phyloP scores from a whole-genome alignment of 2,888 invertebrate genomes.

The Panopea generosa region DNA sequence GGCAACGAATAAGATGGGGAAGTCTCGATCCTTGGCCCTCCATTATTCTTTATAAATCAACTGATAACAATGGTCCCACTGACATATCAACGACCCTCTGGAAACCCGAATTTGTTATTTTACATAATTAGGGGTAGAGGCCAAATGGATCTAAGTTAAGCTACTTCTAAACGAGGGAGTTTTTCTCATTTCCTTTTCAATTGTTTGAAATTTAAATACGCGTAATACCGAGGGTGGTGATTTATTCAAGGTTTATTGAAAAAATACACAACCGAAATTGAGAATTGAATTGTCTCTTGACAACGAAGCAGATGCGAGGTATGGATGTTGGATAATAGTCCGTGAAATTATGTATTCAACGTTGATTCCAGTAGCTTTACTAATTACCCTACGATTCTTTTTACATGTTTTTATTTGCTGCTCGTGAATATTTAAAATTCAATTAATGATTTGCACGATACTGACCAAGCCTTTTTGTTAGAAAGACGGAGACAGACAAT shows the following conservation, averaged over 20 bases:
- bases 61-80: slow-evolving; percentile 47
- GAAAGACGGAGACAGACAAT: slow-evolving; percentile 4
- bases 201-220: slow-evolving; percentile 55
- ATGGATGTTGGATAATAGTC: slow-evolving; percentile 38
- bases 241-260: slow-evolving; percentile 60
- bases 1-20: slow-evolving; percentile 57
- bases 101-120: slow-evolving; percentile 66
- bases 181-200: slow-evolving; percentile 40
- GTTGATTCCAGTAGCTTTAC: slow-evolving; percentile 15
- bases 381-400: slow-evolving; percentile 42
- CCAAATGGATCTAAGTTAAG: slow-evolving; percentile 36
- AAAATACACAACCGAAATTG: slow-evolving; percentile 48
- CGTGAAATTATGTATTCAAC: slow-evolving; percentile 36
- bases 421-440: slow-evolving; percentile 22
- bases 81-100: slow-evolving; percentile 56
- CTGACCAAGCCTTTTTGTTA: neutral
- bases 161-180: slow-evolving; percentile 25
- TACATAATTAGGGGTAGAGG: slow-evolving; percentile 64
- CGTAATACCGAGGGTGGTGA: slow-evolving; percentile 53
- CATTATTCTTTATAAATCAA: slow-evolving; percentile 66
- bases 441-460: neutral
- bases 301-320: slow-evolving; percentile 33
- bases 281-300: slow-evolving; percentile 28
- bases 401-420: slow-evolving; percentile 7
- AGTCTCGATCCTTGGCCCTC: slow-evolving; percentile 41